Base-by-base conservation (phyloP, 1,140 invertebrate genomes). In the Drosophila lowei region DNA sequence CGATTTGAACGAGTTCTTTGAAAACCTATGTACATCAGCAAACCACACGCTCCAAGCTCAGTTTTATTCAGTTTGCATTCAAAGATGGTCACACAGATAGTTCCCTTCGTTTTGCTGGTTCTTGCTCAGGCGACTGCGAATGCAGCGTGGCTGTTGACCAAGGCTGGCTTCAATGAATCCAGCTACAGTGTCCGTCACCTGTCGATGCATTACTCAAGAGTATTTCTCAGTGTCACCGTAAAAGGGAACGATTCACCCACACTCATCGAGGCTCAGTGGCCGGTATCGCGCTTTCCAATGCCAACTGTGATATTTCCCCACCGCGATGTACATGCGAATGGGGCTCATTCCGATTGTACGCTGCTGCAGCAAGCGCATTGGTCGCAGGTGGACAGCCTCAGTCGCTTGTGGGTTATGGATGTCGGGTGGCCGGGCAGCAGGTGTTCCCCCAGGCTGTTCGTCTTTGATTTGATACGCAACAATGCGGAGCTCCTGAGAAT, bases 221-320 rank as follows among this genome's bases (percentile, higher is more conserved):
- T 90, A 8, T 90, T 90, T 49, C 81, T 90, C n/a, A 78, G 89
- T 38, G 83, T 90, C 4, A 71, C 64, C n/a, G 77, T 80, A 3
- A 56, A 79, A 25, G 65, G 57, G 7, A 74, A 77, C 6, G 67
- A 48, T 25, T 80, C 86, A 28, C 78, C 90, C 16, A 91, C 90
- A 1, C 50, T 91, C 13, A 89, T 91, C 34, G 90, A 91, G 46
- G 72, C 90, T 6, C 85, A 79, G 50, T 91, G 90, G 90, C 90
- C 88, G 5, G 88, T 81, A 6, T 66, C 74, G 5, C 80, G 77
- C 57, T 61, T 90, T 34, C 88, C 88, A 6, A 73, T 86, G 55
- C 66, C 66, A n/a, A 83, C 88, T 0, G 43, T 62, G 21, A 58
- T 89, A 6, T 91, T 79, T 70, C 90, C 90, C 0, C 72, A 64